Conservation (phyloP, 2,797 vertebrate species). For the Chelon labrosus region DNA sequence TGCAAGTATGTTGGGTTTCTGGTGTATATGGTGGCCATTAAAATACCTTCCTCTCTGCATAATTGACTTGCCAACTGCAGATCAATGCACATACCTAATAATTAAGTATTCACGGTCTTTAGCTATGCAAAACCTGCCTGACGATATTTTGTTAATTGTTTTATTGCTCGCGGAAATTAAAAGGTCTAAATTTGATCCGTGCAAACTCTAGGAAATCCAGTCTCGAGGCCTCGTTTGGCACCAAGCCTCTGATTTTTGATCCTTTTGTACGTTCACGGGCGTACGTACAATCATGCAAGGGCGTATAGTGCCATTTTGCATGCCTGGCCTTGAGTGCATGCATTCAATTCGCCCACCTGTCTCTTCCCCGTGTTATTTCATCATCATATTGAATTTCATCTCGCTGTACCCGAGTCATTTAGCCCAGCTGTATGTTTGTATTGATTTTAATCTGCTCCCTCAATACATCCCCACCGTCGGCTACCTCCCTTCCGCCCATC, state of each 20-base stretch:
- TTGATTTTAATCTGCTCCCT: slow-evolving; percentile 75
- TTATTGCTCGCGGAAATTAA: slow-evolving; percentile 18
- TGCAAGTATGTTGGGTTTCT: neutral
- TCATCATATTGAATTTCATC: slow-evolving; percentile 52
- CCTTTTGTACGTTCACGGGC: neutral
- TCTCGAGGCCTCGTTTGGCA: slow-evolving; percentile 6
- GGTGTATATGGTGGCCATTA: neutral
- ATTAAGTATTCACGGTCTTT: slow-evolving; percentile 38
- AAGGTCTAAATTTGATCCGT: slow-evolving; percentile 29
- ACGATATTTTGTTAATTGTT: slow-evolving; percentile 19
- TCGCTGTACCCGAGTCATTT: slow-evolving; percentile 44
- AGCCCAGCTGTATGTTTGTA: slow-evolving; percentile 57
- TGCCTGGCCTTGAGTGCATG: slow-evolving; percentile 3
- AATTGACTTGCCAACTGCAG: neutral
- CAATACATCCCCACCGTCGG: slow-evolving; percentile 25
- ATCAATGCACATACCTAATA: slow-evolving; percentile 4
- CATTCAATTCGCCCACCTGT: slow-evolving; percentile 12
- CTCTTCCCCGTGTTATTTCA: slow-evolving; percentile 35
- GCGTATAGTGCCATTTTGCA: too few relatives aligned
- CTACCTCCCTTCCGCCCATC: slow-evolving; percentile 7
- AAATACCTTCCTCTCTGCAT: neutral
- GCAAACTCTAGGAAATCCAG: slow-evolving; percentile 3
- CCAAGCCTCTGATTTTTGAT: neutral
- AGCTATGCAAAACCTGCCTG: neutral
- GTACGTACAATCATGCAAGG: too few relatives aligned